Evolutionary conservation across 2,888 invertebrate genomes (phyloP).

Genomic region (Hemithea aestivaria): DNA sequence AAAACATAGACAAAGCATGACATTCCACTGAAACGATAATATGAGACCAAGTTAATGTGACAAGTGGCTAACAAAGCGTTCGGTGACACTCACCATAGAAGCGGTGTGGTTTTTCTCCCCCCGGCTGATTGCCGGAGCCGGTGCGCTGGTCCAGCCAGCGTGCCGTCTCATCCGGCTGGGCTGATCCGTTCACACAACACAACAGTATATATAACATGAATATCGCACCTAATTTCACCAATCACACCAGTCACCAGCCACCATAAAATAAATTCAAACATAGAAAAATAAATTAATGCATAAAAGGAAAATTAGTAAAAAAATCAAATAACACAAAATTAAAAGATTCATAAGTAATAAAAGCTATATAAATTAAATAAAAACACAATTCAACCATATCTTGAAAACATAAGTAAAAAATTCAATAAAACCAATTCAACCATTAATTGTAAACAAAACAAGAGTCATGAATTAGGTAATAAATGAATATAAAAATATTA

Average conservation of each 20-base stretch:
- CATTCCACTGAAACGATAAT: conserved; percentile 61
- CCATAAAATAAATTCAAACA: conserved; percentile 65
- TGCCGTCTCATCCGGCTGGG: conserved; percentile 73
- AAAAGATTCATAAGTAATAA: conserved; percentile 1
- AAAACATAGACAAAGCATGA: conserved; percentile 49
- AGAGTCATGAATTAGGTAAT: not conserved
- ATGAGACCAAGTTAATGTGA: conserved; percentile 30
- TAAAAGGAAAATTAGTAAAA: conserved; percentile 17
- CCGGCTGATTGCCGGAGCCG: conserved; percentile 37
- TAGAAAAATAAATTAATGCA: conserved; percentile 39
- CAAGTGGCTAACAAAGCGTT: conserved; percentile 27
- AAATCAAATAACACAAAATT: conserved; percentile 1
- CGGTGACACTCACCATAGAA: conserved; percentile 74
- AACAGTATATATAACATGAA: conserved; percentile 79
- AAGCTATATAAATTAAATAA: conserved; percentile 8
- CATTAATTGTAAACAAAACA: conserved; percentile 1
- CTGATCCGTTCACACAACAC: conserved; percentile 77
- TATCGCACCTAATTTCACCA: conserved; percentile 74
- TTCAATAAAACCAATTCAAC: conserved; percentile 1
- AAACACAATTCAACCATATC: not conserved
- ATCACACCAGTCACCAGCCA: conserved; percentile 73
- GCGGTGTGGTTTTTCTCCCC: conserved; percentile 66
- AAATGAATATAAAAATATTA: conserved; percentile 2
- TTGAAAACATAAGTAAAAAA: conserved; percentile 11
- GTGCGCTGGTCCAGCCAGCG: conserved; percentile 71